Evolutionary conservation across 2,797 vertebrate genomes (phyloP), one percentile per base, ranked within the genome.

Genomic region (Pseudocheirus occidentalis): DNA sequence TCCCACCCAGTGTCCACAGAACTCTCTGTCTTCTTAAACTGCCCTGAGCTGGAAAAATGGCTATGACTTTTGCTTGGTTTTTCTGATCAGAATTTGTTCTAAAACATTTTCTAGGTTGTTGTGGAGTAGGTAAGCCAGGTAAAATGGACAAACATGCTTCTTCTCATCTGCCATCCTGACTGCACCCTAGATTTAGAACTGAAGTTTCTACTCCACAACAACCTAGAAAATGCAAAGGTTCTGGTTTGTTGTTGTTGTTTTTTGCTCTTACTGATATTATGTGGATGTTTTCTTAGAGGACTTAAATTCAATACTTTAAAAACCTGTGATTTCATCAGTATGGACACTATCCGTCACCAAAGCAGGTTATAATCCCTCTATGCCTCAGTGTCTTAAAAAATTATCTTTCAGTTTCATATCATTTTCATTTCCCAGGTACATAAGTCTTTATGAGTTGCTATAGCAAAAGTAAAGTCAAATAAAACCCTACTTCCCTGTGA

Each of bases 201-300:
- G n/a, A n/a, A n/a, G n/a, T n/a, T n/a, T n/a, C n/a, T n/a, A n/a
- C n/a, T n/a, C n/a, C n/a, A n/a, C n/a, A n/a, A n/a, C n/a, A n/a
- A n/a, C n/a, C n/a, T n/a, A n/a, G n/a, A n/a, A n/a, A n/a, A n/a
- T n/a, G n/a, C 62, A 95, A 91, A 92, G 54, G 92, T 93, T 96
- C 57, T 94, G 12, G 29, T 91, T 46, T 96, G 52, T 52, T 52
- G 52, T 4, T 4, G 52, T 50, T 96, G 57, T 87, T 31, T 28
- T 96, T 93, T 96, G 59, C 90, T 62, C 2, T 89, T 91, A 53
- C 9, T 90, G 50, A 10, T 50, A 89, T 50, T 4, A 94, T 53
- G 28, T 94, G 52, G 95, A 89, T 89, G 9, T 40, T 95, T 28
- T 73, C 2, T 40, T 73, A 3, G 34, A 73, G 66, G 34, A 73